Evolutionary conservation across 37 sponge, comb jelly and placozoan species (phyloP).

Genomic region (Cladorhizidae sp.): DNA sequence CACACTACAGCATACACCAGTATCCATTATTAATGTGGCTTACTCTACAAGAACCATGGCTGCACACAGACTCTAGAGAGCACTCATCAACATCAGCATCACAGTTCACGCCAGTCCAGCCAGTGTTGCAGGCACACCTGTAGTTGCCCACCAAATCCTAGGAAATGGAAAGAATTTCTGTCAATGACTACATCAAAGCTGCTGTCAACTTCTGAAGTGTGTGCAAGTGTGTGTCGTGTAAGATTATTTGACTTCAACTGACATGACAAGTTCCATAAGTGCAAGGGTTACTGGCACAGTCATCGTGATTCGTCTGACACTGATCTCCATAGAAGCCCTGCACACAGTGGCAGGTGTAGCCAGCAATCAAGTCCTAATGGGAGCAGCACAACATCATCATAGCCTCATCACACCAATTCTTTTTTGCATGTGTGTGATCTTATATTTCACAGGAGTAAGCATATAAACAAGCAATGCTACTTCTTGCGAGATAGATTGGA

Average conservation of each 20-base stretch:
- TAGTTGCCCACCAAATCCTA: slow-evolving; percentile 5
- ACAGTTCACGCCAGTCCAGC: slow-evolving; percentile 32
- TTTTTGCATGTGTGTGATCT: too few species aligned
- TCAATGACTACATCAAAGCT: background rate
- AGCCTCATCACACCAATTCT: too few species aligned
- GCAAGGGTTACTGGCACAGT: slow-evolving; percentile 38
- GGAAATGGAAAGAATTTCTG: background rate
- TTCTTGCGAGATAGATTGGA: too few species aligned
- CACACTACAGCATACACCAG: too few species aligned
- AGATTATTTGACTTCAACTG: background rate
- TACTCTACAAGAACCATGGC: background rate
- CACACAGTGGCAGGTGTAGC: slow-evolving; percentile 35
- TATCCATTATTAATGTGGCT: background rate
- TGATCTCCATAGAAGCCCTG: slow-evolving; percentile 34
- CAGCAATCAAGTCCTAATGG: slow-evolving; percentile 29
- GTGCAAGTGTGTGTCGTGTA: background rate
- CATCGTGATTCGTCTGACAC: slow-evolving; percentile 34
- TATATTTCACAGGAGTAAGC: too few species aligned
- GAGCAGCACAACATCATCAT: background rate
- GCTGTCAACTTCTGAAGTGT: background rate
- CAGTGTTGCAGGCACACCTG: slow-evolving; percentile 1
- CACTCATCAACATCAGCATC: slow-evolving; percentile 31
- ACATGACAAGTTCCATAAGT: slow-evolving; percentile 25
- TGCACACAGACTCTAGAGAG: slow-evolving; percentile 1
- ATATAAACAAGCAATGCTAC: too few species aligned